A percentile compares a stretch with the other conserved stretches of the same genome.
Conservation (phyloP, 2,113 vertebrate species). For the Malaclemys terrapin region DNA sequence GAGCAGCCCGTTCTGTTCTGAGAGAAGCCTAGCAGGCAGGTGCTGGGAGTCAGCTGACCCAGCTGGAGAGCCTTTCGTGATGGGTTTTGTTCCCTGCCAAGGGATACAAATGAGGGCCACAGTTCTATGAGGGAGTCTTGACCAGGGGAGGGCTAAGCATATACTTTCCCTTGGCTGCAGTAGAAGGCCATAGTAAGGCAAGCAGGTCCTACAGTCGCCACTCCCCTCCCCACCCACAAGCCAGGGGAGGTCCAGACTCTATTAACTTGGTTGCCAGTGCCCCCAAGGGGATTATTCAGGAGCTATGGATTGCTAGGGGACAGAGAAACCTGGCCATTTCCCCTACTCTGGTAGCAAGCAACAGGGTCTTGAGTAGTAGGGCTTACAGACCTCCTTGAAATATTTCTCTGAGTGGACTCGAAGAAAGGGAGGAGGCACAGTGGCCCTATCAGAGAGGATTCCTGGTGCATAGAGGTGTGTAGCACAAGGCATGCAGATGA, state of each 20-base stretch:
- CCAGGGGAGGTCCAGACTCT: neutral
- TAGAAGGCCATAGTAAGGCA: neutral
- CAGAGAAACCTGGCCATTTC: neutral
- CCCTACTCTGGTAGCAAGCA: neutral
- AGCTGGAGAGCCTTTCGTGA: neutral
- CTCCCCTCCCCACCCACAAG: no score
- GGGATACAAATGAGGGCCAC: no score
- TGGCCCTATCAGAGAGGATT: neutral
- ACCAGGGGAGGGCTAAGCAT: no score
- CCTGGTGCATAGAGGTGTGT: neutral
- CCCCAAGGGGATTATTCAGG: neutral
- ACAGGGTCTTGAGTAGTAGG: neutral
- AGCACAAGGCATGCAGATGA: neutral
- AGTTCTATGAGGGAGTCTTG: neutral
- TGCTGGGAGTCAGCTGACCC: neutral
- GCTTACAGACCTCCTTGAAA: neutral
- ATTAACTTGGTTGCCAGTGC: neutral
- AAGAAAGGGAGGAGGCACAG: neutral
- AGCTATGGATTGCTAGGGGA: neutral
- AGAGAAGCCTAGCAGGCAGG: neutral
- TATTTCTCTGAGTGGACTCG: neutral
- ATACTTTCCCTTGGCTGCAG: no score
- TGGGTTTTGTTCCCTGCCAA: neutral
- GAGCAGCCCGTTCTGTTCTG: neutral
- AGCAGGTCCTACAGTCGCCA: neutral